Evolutionary conservation across 1,140 invertebrate genomes (phyloP).

Genomic region (Drosophila malerkotliana): DNA sequence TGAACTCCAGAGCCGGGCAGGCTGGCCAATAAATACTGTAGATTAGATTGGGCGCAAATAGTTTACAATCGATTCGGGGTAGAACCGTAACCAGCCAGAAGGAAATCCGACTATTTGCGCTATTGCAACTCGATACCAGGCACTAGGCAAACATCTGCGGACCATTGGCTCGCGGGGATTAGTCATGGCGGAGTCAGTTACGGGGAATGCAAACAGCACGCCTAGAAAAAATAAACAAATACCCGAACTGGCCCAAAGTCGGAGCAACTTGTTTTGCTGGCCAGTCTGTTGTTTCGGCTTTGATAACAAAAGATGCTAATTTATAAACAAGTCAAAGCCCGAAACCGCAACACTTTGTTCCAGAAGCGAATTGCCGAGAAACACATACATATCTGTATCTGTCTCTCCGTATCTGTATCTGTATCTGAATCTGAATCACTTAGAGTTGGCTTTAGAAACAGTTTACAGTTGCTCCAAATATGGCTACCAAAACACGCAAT

Average conservation of each 20-base stretch:
- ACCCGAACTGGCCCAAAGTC: neutral
- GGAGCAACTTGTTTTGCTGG: slow-evolving; percentile 4
- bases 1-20: slow-evolving; percentile 1
- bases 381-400: neutral
- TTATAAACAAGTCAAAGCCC: slow-evolving; percentile 36
- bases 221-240: slow-evolving; percentile 23
- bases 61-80: slow-evolving; percentile 15
- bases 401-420: too few relatives aligned
- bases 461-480: slow-evolving; percentile 45
- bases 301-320: slow-evolving; percentile 74
- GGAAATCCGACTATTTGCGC: slow-evolving; percentile 28
- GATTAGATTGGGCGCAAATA: slow-evolving; percentile 44
- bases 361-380: slow-evolving; percentile 5
- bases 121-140: slow-evolving; percentile 44
- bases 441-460: slow-evolving; percentile 38
- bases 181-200: slow-evolving; percentile 20
- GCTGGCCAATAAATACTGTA: slow-evolving; percentile 27
- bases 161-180: slow-evolving; percentile 15
- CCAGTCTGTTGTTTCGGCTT: slow-evolving; percentile 11
- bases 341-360: slow-evolving; percentile 44
- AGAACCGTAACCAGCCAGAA: neutral
- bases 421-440: slow-evolving; percentile 9
- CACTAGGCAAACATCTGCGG: slow-evolving; percentile 23
- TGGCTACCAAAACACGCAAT: slow-evolving; percentile 46
- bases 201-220: slow-evolving; percentile 38